These are phyloP conservation scores for Microtus oregoni DNA, from an alignment of 2,113 vertebrate species.

Conservation along the genomic window DNA sequence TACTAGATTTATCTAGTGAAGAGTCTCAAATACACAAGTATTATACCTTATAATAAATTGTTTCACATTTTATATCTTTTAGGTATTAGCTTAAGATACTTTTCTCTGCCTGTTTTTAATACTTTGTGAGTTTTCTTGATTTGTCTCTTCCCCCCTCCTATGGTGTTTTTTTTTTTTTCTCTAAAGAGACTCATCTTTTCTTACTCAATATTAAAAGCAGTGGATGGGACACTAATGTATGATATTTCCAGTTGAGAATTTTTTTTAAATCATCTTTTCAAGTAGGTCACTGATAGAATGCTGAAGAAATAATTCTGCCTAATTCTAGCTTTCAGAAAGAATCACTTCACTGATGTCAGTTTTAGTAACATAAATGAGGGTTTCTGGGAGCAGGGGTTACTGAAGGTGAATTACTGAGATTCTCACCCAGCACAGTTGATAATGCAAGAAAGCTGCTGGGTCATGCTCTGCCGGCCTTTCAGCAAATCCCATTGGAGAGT, in stretches of 20 bases:
- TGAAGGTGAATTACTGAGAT: neutral
- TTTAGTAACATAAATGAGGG: too few relatives aligned
- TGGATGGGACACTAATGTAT: neutral
- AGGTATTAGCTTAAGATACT: neutral
- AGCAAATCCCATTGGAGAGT: neutral
- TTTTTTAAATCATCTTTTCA: neutral
- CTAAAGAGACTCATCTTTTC: neutral
- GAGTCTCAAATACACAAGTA: neutral
- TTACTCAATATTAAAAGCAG: neutral
- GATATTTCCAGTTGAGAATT: neutral
- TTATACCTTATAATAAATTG: neutral
- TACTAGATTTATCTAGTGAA: neutral
- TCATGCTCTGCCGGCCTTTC: too few relatives aligned
- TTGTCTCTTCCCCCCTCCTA: neutral
- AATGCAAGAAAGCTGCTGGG: neutral
- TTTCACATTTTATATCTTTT: neutral
- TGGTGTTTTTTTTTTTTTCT: neutral
- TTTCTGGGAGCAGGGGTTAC: neutral
- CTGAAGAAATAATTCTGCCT: neutral
- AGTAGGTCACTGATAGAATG: neutral
- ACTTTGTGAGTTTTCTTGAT: neutral
- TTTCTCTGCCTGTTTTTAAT: neutral
- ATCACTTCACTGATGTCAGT: neutral
- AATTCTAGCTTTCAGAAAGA: neutral
- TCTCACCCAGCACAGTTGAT: neutral